phyloP scores from a whole-genome alignment of 1,140 invertebrate genomes.

The Aphaenogaster ashmeadi region DNA sequence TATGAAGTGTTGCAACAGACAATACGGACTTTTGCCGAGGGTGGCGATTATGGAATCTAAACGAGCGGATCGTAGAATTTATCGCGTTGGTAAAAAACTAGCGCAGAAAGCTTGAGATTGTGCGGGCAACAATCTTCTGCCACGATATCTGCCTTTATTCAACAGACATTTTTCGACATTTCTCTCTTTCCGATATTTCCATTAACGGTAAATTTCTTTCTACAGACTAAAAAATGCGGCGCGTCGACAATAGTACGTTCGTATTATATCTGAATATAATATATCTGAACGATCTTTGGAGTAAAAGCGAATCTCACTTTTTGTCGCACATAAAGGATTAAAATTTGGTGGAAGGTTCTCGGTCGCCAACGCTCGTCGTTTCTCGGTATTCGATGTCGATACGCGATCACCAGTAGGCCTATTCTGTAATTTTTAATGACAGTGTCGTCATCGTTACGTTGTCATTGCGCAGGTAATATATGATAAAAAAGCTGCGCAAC shows the following conservation, averaged over 20 bases:
- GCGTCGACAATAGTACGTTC: background rate
- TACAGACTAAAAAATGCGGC: background rate
- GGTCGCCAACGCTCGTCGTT: background rate
- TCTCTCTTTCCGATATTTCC: background rate
- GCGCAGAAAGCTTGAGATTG: background rate
- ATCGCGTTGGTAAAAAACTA: slow-evolving; percentile 6
- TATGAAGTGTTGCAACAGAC: slow-evolving; percentile 17
- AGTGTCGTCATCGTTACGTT: too few species aligned
- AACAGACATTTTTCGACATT: slow-evolving; percentile 10
- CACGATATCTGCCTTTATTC: background rate
- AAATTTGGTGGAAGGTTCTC: background rate
- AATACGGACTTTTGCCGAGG: background rate
- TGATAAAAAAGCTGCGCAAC: too few species aligned
- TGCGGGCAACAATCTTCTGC: background rate
- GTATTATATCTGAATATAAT: too few species aligned
- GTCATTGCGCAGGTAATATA: too few species aligned
- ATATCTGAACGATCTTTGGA: background rate
- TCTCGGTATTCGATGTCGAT: background rate
- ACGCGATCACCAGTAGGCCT: background rate
- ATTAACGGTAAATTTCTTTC: background rate
- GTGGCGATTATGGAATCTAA: slow-evolving; percentile 22
- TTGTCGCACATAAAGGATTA: background rate
- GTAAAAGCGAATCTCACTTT: background rate
- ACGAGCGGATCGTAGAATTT: background rate
- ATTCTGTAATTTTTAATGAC: too few species aligned